phyloP scores from a whole-genome alignment of 2,113 vertebrate species.

The Callopanchax toddi region DNA sequence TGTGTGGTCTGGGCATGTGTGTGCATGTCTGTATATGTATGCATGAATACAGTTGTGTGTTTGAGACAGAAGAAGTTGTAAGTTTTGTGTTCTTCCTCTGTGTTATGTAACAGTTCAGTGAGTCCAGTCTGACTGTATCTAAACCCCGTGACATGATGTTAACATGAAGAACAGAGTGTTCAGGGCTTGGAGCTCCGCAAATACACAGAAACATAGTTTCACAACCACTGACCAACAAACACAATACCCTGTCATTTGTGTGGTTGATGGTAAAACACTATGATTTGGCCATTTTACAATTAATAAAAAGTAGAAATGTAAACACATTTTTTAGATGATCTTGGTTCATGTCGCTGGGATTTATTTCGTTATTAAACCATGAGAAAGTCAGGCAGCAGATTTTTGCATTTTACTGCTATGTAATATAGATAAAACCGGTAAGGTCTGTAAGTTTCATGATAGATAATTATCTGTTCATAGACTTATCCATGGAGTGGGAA shows the following conservation, averaged over 20 bases:
- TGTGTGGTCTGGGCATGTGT: not conserved
- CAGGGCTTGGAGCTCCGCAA: not conserved
- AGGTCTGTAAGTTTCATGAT: no score
- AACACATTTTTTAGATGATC: no score
- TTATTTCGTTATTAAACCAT: no score
- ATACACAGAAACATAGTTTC: constrained; percentile 3
- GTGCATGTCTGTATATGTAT: constrained; percentile 10
- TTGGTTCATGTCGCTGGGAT: no score
- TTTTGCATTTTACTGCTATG: no score
- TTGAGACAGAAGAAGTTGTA: constrained; percentile 3
- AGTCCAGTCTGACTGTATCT: constrained; percentile 33
- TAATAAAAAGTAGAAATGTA: no score
- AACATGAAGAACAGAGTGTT: constrained; percentile 38
- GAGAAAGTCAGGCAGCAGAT: no score
- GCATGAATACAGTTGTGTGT: constrained; percentile 1
- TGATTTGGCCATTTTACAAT: no score
- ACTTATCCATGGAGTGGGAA: no score
- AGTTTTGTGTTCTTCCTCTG: constrained; percentile 1
- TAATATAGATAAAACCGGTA: no score
- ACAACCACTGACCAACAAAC: constrained; percentile 8
- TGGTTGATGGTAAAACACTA: no score
- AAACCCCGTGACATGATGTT: constrained; percentile 50
- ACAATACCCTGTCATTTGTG: not conserved
- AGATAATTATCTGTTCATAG: no score
- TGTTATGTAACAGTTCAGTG: constrained; percentile 53